Percentiles rank a stretch among this genome's conserved stretches.
Conservation (phyloP, 2,113 vertebrate genomes). For the Brienomyrus longianalis region DNA sequence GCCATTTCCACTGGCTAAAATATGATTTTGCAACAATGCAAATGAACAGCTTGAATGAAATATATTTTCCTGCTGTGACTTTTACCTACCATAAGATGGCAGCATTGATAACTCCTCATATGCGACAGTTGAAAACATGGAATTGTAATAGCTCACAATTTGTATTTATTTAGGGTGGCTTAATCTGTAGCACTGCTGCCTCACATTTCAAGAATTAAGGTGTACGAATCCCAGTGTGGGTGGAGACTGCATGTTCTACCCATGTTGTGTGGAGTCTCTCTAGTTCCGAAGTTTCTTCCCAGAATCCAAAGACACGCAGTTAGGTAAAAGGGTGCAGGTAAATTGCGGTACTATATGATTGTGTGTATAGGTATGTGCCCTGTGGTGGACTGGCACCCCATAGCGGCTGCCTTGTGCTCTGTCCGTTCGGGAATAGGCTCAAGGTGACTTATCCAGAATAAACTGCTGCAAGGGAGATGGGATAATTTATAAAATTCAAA, state of each 20-base stretch:
- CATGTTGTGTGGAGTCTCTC: background rate
- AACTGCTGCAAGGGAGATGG: background rate
- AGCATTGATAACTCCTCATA: constrained; percentile 53
- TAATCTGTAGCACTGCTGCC: background rate
- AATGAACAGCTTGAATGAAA: background rate
- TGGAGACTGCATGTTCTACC: background rate
- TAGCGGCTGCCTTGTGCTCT: background rate
- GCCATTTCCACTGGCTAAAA: background rate
- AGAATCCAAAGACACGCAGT: background rate
- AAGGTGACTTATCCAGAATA: background rate
- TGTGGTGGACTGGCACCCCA: background rate
- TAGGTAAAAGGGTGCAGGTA: background rate
- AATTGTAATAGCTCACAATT: background rate
- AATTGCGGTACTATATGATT: background rate
- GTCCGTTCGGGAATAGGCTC: background rate
- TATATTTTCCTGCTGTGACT: constrained; percentile 40
- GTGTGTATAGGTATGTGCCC: background rate
- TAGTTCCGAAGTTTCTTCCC: background rate
- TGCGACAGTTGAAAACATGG: background rate
- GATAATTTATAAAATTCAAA: background rate
- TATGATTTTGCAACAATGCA: background rate
- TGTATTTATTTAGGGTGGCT: background rate
- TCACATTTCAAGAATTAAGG: background rate
- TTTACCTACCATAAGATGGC: constrained; percentile 58
- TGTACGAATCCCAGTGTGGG: background rate